A percentile compares a stretch with the other conserved stretches of the same genome.
Evolutionary conservation across 1,140 invertebrate genomes (phyloP).

Genomic region (Homalodisca vitripennis): DNA sequence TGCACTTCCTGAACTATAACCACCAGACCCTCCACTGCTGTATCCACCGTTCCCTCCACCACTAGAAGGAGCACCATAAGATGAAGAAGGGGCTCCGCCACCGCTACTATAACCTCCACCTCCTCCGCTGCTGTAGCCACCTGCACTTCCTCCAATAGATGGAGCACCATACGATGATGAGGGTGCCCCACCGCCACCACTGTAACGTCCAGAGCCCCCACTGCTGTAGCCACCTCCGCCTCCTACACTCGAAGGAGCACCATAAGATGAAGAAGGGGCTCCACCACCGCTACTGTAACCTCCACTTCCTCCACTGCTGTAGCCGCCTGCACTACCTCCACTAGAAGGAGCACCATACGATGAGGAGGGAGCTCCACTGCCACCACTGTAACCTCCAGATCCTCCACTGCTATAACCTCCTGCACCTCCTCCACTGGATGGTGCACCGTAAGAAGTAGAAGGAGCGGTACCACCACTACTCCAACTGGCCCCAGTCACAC

Average conservation of each 20-base stretch:
- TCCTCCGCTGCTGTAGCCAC: background rate
- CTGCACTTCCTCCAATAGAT: background rate
- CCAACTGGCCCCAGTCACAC: background rate
- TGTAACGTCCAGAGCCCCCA: no score
- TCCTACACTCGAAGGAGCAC: constrained; percentile 29
- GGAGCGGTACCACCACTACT: constrained; percentile 25
- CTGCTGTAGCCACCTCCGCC: background rate
- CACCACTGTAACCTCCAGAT: background rate
- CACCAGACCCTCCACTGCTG: background rate
- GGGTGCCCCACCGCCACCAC: constrained; percentile 10
- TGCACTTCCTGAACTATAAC: no score
- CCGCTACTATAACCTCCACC: constrained; percentile 20
- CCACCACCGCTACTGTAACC: background rate
- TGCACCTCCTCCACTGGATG: constrained; percentile 9
- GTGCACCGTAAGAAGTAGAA: constrained; percentile 33
- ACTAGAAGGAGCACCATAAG: constrained; percentile 33
- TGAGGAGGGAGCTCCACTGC: background rate
- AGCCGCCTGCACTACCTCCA: background rate
- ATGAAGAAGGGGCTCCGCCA: constrained; percentile 20
- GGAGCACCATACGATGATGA: constrained; percentile 27
- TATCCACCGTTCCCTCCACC: background rate
- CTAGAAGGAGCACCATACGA: background rate
- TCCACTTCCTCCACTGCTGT: background rate
- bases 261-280: constrained; percentile 32
- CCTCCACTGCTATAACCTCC: background rate